Conservation (phyloP, 2,888 invertebrate species). For the Noctua pronuba region DNA sequence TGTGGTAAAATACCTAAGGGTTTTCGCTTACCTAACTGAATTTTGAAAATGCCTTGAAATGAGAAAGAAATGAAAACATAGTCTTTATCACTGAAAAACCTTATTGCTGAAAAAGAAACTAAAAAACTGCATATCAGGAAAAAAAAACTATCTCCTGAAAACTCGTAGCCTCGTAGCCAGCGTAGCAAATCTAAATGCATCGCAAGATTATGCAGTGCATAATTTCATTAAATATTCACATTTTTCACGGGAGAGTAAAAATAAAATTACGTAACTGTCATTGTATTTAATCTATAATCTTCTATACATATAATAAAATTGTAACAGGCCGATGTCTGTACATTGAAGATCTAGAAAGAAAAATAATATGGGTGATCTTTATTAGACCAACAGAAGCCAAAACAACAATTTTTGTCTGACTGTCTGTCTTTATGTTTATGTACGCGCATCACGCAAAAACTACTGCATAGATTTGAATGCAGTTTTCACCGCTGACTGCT, state of each 20-base stretch:
- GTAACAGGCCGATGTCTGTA: too few species aligned
- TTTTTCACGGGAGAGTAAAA: background rate
- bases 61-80: background rate
- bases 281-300: conserved; percentile 4
- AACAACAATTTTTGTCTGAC: too few species aligned
- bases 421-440: too few species aligned
- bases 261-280: background rate
- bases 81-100: background rate
- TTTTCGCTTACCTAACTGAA: background rate
- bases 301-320: too few species aligned
- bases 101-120: background rate
- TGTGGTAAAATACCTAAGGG: background rate
- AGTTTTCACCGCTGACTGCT: too few species aligned
- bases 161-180: background rate
- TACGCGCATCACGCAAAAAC: too few species aligned
- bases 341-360: too few species aligned
- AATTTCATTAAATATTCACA: too few species aligned
- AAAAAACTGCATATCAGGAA: background rate
- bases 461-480: too few species aligned
- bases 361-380: too few species aligned
- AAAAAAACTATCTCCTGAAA: background rate
- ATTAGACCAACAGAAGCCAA: too few species aligned
- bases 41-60: background rate
- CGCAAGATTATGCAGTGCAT: background rate
- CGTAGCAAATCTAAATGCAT: background rate